Evolutionary conservation across 2,797 vertebrate genomes (phyloP).

Genomic region (Pseudochromis fuscus): DNA sequence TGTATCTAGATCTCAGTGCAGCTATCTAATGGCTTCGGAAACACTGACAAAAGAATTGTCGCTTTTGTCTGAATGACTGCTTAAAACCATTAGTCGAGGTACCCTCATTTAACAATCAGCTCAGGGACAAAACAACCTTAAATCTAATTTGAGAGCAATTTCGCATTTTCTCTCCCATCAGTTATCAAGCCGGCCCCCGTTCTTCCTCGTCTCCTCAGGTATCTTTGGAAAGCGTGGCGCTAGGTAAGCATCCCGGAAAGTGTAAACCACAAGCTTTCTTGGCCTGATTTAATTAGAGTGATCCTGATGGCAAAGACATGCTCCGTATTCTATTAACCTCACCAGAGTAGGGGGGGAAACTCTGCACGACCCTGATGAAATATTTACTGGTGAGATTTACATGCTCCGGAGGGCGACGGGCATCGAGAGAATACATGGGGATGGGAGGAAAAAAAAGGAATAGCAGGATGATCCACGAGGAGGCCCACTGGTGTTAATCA

Average conservation of each 20-base stretch:
- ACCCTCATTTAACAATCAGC: constrained; percentile 36
- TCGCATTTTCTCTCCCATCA: constrained; percentile 38
- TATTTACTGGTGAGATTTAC: constrained; percentile 79
- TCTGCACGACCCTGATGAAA: constrained; percentile 68
- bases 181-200: constrained; percentile 24
- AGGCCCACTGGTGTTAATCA: constrained; percentile 47
- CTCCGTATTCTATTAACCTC: constrained; percentile 75
- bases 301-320: constrained; percentile 57
- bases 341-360: constrained; percentile 15
- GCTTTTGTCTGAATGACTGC: constrained; percentile 44
- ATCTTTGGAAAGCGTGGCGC: constrained; percentile 39
- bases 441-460: constrained; percentile 16
- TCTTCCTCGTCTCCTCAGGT: constrained; percentile 30
- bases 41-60: constrained; percentile 31
- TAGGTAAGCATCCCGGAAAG: constrained; percentile 19
- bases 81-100: constrained; percentile 34
- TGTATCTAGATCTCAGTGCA: constrained; percentile 20
- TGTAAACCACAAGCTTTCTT: constrained; percentile 26
- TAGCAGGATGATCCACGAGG: constrained; percentile 22
- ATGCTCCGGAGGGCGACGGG: constrained; percentile 50
- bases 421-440: constrained; percentile 25
- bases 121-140: constrained; percentile 35
- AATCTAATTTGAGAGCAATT: constrained; percentile 49
- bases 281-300: constrained; percentile 71
- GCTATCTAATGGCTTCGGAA: constrained; percentile 19